phyloP scores from a whole-genome alignment of 2,797 vertebrate species.

The Oreortyx pictus region DNA sequence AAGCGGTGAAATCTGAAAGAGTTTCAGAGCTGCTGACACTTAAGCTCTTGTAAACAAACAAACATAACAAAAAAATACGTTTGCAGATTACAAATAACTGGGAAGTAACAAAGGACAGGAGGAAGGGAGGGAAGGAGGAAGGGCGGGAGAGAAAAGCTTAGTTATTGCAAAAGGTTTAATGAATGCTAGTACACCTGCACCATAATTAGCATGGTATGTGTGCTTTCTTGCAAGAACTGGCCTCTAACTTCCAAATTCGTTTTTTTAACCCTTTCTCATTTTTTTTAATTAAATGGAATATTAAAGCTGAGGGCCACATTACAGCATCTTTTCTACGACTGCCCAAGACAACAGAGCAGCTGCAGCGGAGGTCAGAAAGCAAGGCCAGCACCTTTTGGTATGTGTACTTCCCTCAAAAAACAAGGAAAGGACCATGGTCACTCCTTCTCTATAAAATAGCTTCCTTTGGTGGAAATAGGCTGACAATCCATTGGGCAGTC shows the following conservation, averaged over 20 bases:
- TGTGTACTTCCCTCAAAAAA: not conserved
- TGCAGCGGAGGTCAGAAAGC: not conserved
- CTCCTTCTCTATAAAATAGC: not conserved
- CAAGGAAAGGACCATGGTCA: not conserved
- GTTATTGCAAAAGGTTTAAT: not conserved
- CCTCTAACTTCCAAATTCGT: not conserved
- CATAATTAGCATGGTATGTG: not conserved
- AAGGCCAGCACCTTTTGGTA: not conserved
- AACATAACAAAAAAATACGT: not conserved
- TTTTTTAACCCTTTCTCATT: not conserved
- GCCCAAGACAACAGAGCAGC: not conserved
- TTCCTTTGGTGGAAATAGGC: not conserved
- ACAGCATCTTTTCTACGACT: not conserved
- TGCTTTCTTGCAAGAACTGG: not conserved
- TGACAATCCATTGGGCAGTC: not conserved
- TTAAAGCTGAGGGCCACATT: not conserved
- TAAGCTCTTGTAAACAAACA: accelerated
- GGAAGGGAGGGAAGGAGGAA: too few relatives aligned
- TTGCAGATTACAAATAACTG: not conserved
- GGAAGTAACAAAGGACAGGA: not conserved
- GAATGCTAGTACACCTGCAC: not conserved
- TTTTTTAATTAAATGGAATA: not conserved
- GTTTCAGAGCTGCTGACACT: not conserved
- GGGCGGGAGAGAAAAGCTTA: not conserved
- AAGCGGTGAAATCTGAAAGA: not conserved